phyloP scores from a whole-genome alignment of 2,888 invertebrate genomes.

The Palloptera scutellata region DNA sequence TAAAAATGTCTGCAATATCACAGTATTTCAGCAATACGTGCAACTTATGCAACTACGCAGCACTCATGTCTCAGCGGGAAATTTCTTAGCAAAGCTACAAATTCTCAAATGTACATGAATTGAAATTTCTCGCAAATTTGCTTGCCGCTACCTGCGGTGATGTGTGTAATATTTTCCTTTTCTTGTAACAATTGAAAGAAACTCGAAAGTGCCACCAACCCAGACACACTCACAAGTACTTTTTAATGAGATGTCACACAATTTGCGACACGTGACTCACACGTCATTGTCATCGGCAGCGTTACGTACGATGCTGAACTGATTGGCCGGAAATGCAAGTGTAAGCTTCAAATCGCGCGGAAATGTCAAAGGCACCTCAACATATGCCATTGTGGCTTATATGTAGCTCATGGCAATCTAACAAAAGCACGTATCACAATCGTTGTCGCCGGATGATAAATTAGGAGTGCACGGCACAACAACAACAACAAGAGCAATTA shows the following conservation, averaged over 20 bases:
- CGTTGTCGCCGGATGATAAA: neutral
- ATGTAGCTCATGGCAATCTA: too few relatives aligned
- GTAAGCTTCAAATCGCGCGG: neutral
- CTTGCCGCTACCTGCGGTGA: too few relatives aligned
- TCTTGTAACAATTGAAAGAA: neutral
- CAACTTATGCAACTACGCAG: too few relatives aligned
- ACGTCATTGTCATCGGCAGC: neutral
- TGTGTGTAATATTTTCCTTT: too few relatives aligned
- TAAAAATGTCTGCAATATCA: too few relatives aligned
- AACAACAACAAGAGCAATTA: neutral
- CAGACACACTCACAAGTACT: neutral
- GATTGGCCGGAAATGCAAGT: conserved; percentile 2
- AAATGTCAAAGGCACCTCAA: neutral
- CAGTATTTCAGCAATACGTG: too few relatives aligned
- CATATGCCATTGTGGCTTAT: neutral
- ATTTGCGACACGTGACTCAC: neutral
- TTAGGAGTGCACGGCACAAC: neutral
- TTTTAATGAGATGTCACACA: neutral
- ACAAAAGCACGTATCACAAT: neutral
- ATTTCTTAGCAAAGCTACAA: too few relatives aligned
- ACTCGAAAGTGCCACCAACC: neutral
- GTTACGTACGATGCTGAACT: neutral
- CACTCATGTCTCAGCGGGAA: too few relatives aligned
- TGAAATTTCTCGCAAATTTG: too few relatives aligned
- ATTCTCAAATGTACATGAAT: too few relatives aligned